These are phyloP conservation scores for Chloroceryle inda DNA, from an alignment of 2,797 vertebrate genomes.

Conservation along the genomic window DNA sequence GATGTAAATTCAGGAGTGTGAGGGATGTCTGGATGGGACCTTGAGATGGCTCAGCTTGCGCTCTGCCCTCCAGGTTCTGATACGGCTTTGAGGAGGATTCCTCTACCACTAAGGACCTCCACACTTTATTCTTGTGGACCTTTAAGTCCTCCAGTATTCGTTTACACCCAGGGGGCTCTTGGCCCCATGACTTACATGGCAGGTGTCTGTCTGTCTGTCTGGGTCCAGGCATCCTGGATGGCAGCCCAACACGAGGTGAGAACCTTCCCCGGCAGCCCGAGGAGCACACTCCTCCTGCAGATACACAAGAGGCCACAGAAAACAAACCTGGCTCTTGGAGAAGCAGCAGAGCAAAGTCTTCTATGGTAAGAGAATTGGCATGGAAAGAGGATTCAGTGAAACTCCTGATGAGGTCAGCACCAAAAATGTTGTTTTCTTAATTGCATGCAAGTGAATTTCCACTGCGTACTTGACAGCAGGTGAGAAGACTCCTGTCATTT, in stretches of 20 bases:
- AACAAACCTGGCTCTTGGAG: not conserved
- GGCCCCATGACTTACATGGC: not conserved
- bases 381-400: not conserved
- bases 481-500: not conserved
- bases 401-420: not conserved
- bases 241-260: rapidly evolving
- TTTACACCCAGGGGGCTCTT: not conserved
- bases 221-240: not conserved
- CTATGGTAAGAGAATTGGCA: not conserved
- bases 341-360: not conserved
- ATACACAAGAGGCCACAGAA: not conserved
- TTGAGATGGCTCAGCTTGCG: too few species aligned
- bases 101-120: not conserved
- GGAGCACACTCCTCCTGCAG: not conserved
- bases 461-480: not conserved
- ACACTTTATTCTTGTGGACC: not conserved
- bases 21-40: not conserved
- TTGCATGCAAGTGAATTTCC: not conserved
- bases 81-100: not conserved
- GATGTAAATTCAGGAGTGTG: not conserved
- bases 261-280: not conserved
- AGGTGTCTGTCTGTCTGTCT: not conserved
- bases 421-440: not conserved
- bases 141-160: not conserved
- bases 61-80: not conserved